Conservation (phyloP, 2,888 invertebrate species). For the Linnaemya tessellans region DNA sequence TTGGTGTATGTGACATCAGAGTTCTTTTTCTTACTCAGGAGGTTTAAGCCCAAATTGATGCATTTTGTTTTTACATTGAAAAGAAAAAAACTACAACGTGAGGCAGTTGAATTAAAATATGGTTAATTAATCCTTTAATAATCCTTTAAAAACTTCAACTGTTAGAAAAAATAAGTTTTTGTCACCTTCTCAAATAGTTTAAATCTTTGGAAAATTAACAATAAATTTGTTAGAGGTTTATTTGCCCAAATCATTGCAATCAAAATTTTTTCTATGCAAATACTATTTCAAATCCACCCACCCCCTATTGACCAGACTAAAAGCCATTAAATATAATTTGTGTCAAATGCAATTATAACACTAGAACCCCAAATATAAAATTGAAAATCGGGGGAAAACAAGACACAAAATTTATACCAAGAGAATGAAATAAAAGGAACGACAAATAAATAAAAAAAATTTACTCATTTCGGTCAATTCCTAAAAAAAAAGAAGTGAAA, state of each 20-base stretch:
- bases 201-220: background rate
- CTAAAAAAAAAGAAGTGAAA: constrained; percentile 65
- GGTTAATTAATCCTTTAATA: too few relatives aligned
- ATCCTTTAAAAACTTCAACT: too few relatives aligned
- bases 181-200: background rate
- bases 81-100: too few relatives aligned
- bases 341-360: constrained; percentile 29
- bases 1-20: too few relatives aligned
- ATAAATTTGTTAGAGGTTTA: background rate
- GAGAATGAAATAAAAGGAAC: background rate
- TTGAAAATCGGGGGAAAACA: constrained; percentile 3
- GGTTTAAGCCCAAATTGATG: too few relatives aligned
- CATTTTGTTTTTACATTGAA: too few relatives aligned
- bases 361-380: constrained; percentile 5
- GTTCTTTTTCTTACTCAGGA: too few relatives aligned
- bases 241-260: constrained; percentile 2
- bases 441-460: background rate
- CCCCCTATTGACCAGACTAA: constrained; percentile 32
- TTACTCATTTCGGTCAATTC: constrained; percentile 57
- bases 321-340: constrained; percentile 37
- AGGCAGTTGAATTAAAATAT: too few relatives aligned
- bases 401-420: background rate
- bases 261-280: constrained; percentile 29
- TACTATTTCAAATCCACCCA: background rate
- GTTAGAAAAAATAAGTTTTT: background rate